These are phyloP conservation scores for Sisor rabdophorus DNA, from an alignment of 2,113 vertebrate species.

Conservation along the genomic window DNA sequence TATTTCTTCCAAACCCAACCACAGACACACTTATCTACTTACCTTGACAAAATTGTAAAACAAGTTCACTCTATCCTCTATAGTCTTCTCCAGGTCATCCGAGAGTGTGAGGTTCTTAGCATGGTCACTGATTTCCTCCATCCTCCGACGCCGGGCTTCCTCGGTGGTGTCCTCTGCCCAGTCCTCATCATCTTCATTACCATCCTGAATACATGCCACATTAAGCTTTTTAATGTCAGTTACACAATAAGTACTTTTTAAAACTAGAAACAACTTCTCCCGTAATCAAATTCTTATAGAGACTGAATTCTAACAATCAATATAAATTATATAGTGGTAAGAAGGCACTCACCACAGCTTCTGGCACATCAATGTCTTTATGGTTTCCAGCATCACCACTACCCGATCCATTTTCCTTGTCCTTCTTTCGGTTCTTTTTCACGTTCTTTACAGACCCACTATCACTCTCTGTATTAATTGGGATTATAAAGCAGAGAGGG, in stretches of 20 bases:
- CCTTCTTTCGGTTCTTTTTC: slow-evolving; percentile 95
- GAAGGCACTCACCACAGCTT: slow-evolving; percentile 76
- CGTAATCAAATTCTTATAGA: no score
- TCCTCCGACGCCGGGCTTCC: slow-evolving; percentile 89
- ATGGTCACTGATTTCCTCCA: slow-evolving; percentile 97
- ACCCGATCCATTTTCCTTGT: slow-evolving; percentile 96
- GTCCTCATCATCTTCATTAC: slow-evolving; percentile 90
- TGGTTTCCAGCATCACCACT: slow-evolving; percentile 77
- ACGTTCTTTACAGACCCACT: slow-evolving; percentile 88
- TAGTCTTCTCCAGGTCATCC: slow-evolving; percentile 88
- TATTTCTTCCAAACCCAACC: not conserved
- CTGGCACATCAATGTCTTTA: slow-evolving; percentile 83
- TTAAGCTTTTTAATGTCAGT: not conserved
- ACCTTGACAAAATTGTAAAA: slow-evolving; percentile 98
- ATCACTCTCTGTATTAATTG: slow-evolving; percentile 76
- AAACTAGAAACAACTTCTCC: not conserved
- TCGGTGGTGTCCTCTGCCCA: slow-evolving; percentile 98
- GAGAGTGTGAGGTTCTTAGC: slow-evolving; percentile 93
- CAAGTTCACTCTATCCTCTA: slow-evolving; percentile 92
- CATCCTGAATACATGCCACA: slow-evolving; percentile 63
- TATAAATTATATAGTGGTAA: not conserved
- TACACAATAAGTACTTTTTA: not conserved
- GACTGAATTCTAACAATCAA: not conserved
- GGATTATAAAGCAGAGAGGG: not conserved
- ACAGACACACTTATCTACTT: not conserved